Conservation (phyloP, 2,888 invertebrate genomes). For the Tinea trinotella region DNA sequence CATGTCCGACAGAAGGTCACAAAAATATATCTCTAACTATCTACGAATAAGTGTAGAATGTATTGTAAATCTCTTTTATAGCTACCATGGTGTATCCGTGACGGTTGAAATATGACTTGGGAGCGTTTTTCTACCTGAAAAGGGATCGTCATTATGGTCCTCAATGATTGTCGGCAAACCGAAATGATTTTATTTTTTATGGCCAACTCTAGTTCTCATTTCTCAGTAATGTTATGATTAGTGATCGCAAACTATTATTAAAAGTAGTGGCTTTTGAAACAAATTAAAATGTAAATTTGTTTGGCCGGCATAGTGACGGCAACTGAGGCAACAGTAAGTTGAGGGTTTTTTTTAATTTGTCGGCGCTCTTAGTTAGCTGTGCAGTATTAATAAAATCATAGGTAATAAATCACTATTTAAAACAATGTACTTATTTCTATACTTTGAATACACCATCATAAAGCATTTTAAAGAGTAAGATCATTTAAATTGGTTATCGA, state of each 20-base stretch:
- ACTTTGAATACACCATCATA: no score
- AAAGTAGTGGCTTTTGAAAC: not conserved
- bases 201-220: slow-evolving; percentile 32
- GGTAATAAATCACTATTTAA: no score
- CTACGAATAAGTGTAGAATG: slow-evolving; percentile 49
- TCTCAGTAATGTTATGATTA: slow-evolving; percentile 31
- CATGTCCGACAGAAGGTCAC: slow-evolving; percentile 57
- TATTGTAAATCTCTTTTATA: slow-evolving; percentile 68
- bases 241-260: not conserved
- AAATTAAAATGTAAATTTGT: no score
- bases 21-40: slow-evolving; percentile 56
- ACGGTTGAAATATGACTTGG: slow-evolving; percentile 68
- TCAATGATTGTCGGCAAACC: slow-evolving; percentile 64
- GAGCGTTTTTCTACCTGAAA: slow-evolving; percentile 66
- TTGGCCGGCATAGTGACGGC: no score
- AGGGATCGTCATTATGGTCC: slow-evolving; percentile 61
- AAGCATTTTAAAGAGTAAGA: no score
- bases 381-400: no score
- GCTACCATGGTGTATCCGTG: slow-evolving; percentile 55
- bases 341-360: no score
- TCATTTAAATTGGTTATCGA: no score
- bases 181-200: slow-evolving; percentile 55
- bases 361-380: no score
- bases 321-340: no score
- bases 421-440: no score